Percentiles rank a stretch among this genome's conserved stretches.
Conservation (phyloP, 2,113 vertebrate genomes). For the Eulacestoma nigropectus region DNA sequence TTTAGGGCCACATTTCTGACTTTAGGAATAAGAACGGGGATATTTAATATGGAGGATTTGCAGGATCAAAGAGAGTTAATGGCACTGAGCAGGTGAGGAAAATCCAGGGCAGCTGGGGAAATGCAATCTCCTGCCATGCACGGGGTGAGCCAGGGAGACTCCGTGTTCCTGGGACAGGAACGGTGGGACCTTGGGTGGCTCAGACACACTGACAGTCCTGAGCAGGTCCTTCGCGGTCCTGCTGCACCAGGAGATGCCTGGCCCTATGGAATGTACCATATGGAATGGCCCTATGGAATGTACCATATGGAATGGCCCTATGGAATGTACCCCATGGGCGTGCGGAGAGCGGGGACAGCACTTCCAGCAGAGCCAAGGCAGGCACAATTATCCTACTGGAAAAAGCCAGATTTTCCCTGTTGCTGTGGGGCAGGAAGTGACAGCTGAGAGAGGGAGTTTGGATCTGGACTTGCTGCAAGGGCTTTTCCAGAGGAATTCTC, state of each 20-base stretch:
- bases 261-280: neutral
- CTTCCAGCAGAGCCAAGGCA: neutral
- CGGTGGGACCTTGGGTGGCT: neutral
- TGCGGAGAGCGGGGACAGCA: accelerated
- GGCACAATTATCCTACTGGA: neutral
- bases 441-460: neutral
- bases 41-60: neutral
- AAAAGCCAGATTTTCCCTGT: neutral
- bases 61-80: neutral
- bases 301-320: neutral
- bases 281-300: too few species aligned
- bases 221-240: neutral
- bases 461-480: neutral
- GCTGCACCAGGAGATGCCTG: neutral
- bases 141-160: neutral
- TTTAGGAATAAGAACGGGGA: neutral
- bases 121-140: neutral
- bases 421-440: neutral
- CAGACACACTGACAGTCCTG: accelerated
- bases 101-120: neutral
- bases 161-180: neutral
- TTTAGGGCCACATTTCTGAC: neutral
- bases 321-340: accelerated
- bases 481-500: neutral
- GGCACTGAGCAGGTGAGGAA: neutral